Evolutionary conservation across 2,888 invertebrate species (phyloP), one percentile per base, ranked within the genome.

Genomic region (Scrobipalpa atriplicella): DNA sequence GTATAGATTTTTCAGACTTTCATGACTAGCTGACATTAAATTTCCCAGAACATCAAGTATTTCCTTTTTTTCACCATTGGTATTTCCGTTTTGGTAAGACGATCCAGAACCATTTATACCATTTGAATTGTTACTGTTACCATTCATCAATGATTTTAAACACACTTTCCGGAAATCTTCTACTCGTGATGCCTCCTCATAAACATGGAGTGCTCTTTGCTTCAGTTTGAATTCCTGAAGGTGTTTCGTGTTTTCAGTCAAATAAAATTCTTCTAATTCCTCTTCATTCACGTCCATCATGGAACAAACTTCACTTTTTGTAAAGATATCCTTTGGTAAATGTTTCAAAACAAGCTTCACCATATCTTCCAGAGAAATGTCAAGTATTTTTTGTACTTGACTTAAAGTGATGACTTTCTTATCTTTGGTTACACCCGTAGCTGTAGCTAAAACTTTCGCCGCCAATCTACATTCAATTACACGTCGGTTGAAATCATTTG

Each of bases 401-500:
- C 95, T 95, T 67, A 99, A 94, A 71, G 94, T 94, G 87, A 78
- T 96, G 85, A 73, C 93, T 88, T 76, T 93, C 79, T 96, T 97
- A 96, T 76, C 95, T 87, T 69, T 95, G 77, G 38, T 93, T 82
- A 75, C 71, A 21, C 81, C 80, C 60, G 79, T 75, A 36, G 75
- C 71, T 58, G 71, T 75, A n/a, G 81, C 77, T 72, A 92, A 80
- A 81, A 98, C 95, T 95, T 97, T 95, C 70, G 96, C 96, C n/a
- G 97, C 98, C 29, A 99, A 86, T 65, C 98, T 95, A 80, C 99
- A 99, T 91, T 99, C 99, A 47, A 97, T 96, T 0, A 99, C 99
- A 65, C 99, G 93, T 72, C 96, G 95, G 87, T 99, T 99, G 85
- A 95, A 99, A 86, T 98, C 96, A 47, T 95, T 94, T 0, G 97